These are phyloP conservation scores for Nipponacmea schrenckii DNA, from an alignment of 2,888 invertebrate genomes.

Conservation along the genomic window DNA sequence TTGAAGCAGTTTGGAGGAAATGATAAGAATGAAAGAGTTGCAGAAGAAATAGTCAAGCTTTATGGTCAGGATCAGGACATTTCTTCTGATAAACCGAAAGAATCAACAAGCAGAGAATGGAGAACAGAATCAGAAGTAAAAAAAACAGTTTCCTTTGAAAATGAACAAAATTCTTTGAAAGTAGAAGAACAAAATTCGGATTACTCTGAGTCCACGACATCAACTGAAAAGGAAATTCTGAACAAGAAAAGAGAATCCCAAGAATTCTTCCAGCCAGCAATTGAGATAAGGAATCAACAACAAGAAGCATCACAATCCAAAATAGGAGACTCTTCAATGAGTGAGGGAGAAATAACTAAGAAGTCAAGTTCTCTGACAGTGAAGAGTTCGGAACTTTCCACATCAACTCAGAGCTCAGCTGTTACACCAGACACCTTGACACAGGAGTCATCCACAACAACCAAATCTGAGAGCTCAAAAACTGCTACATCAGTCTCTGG, in stretches of 20 bases:
- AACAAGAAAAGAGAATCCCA: not conserved
- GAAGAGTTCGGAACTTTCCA: no score
- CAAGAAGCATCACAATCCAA: not conserved
- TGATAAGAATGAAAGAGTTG: slow-evolving; percentile 18
- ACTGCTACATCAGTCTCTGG: no score
- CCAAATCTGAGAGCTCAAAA: no score
- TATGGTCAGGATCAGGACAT: slow-evolving; percentile 22
- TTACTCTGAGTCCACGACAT: not conserved
- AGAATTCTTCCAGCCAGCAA: not conserved
- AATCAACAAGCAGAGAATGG: slow-evolving; percentile 19
- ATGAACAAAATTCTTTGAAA: not conserved
- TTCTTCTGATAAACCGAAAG: slow-evolving; percentile 27
- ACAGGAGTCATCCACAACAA: no score
- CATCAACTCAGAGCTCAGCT: no score
- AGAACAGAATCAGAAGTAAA: not conserved
- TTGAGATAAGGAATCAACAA: not conserved
- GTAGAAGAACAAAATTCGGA: not conserved
- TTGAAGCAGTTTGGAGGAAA: slow-evolving; percentile 18
- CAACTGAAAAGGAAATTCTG: not conserved
- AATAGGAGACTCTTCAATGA: no score
- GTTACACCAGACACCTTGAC: no score
- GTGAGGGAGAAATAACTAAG: no score
- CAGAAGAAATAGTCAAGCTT: slow-evolving; percentile 26
- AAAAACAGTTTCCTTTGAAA: not conserved
- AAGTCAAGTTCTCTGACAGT: no score